Conservation (phyloP, 2,888 invertebrate genomes). For the Papilio gigon region DNA sequence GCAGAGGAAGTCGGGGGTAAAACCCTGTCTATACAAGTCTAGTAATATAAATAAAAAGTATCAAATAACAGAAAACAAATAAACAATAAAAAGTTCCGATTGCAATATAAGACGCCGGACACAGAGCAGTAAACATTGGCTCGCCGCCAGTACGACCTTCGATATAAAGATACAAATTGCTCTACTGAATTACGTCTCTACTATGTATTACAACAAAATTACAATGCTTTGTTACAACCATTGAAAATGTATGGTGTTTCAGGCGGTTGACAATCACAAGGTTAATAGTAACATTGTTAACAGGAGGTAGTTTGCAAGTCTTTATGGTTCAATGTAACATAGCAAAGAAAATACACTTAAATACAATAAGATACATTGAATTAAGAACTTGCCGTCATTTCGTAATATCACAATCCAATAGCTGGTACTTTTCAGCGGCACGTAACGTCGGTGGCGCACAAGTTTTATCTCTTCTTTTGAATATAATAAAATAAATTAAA, state of each 20-base stretch:
- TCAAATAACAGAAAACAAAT: neutral
- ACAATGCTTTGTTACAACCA: neutral
- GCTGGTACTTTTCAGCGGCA: neutral
- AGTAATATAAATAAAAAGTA: neutral
- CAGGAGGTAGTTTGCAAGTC: too few species aligned
- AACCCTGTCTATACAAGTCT: too few species aligned
- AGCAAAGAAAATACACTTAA: neutral
- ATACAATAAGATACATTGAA: too few species aligned
- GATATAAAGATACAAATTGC: constrained; percentile 5
- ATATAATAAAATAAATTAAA: constrained; percentile 4
- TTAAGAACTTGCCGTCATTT: too few species aligned
- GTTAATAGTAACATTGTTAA: too few species aligned
- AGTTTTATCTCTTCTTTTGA: neutral
- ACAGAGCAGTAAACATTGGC: constrained; percentile 9
- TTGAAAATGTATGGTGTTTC: neutral
- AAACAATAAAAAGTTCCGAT: neutral
- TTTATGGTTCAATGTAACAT: neutral
- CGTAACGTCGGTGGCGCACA: neutral
- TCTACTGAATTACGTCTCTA: constrained; percentile 2
- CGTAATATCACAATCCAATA: too few species aligned
- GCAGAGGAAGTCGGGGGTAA: too few species aligned
- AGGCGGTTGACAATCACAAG: too few species aligned
- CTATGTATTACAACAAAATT: neutral
- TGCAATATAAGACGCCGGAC: neutral
- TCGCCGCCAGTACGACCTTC: neutral